Percentiles rank a stretch among this genome's conserved stretches.
Conservation (phyloP, 2,113 vertebrate genomes). For the Pagrus major region DNA sequence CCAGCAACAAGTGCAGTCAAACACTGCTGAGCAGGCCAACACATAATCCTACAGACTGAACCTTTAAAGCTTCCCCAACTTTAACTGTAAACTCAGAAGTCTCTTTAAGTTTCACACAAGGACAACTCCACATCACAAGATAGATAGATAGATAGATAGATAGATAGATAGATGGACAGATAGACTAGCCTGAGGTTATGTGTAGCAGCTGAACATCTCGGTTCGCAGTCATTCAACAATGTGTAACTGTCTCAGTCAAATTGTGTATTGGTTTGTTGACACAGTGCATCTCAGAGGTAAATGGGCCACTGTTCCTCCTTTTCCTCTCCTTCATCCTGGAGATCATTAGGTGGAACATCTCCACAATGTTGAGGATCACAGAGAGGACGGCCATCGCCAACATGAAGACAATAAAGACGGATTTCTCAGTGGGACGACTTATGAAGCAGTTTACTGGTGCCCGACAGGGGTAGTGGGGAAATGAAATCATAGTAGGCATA, state of each 20-base stretch:
- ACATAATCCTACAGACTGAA: no score
- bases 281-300: background rate
- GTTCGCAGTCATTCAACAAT: constrained; percentile 11
- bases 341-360: constrained; percentile 89
- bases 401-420: constrained; percentile 90
- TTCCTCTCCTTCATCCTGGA: constrained; percentile 26
- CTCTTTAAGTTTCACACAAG: background rate
- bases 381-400: constrained; percentile 88
- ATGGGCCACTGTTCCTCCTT: background rate
- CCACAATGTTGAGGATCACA: constrained; percentile 89
- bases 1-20: no score
- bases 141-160: no score
- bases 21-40: no score
- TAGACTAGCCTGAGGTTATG: no score
- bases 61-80: background rate
- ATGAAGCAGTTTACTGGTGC: constrained; percentile 89
- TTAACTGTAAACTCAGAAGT: no score
- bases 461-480: constrained; percentile 84
- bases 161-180: no score
- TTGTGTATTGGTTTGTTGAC: background rate
- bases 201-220: background rate
- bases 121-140: background rate
- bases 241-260: background rate
- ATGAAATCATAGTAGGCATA: constrained; percentile 85
- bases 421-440: constrained; percentile 88